phyloP scores from a whole-genome alignment of 2,797 vertebrate species.

The Phoeniculus purpureus region DNA sequence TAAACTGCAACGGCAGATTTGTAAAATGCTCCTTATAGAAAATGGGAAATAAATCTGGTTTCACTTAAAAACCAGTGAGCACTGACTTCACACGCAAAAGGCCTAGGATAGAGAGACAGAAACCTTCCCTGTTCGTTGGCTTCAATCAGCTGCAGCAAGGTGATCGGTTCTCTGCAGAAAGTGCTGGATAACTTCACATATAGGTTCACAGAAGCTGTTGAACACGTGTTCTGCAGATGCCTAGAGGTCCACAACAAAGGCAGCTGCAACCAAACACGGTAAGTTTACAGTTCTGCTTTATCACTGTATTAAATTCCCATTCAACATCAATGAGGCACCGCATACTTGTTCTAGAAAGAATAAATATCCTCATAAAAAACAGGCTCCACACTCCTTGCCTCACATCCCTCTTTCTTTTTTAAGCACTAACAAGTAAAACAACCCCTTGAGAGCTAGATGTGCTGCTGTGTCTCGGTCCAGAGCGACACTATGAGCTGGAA shows the following conservation, averaged over 20 bases:
- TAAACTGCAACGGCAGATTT: neutral
- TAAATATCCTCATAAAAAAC: slow-evolving; percentile 42
- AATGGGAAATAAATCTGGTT: slow-evolving; percentile 13
- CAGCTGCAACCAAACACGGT: slow-evolving; percentile 28
- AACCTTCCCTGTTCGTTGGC: neutral
- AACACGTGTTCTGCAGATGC: slow-evolving; percentile 39
- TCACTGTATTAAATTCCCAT: slow-evolving; percentile 23
- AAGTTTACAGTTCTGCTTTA: slow-evolving; percentile 59
- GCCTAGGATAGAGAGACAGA: neutral
- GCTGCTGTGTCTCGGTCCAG: neutral
- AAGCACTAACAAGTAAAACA: slow-evolving; percentile 16
- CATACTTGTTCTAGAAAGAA: slow-evolving; percentile 30
- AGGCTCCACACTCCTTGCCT: neutral
- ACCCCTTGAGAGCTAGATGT: slow-evolving; percentile 38
- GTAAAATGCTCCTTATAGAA: neutral
- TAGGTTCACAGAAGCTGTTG: neutral
- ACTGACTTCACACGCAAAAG: neutral
- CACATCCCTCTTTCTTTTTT: neutral
- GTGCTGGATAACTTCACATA: neutral
- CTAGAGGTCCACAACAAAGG: slow-evolving; percentile 34
- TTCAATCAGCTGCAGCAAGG: neutral
- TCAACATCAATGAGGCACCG: slow-evolving; percentile 38
- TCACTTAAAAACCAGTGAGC: neutral
- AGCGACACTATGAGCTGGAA: slow-evolving; percentile 56
- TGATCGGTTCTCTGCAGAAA: neutral